Evolutionary conservation across 2,888 invertebrate genomes (phyloP).

Genomic region (Leptinotarsa haldemani): DNA sequence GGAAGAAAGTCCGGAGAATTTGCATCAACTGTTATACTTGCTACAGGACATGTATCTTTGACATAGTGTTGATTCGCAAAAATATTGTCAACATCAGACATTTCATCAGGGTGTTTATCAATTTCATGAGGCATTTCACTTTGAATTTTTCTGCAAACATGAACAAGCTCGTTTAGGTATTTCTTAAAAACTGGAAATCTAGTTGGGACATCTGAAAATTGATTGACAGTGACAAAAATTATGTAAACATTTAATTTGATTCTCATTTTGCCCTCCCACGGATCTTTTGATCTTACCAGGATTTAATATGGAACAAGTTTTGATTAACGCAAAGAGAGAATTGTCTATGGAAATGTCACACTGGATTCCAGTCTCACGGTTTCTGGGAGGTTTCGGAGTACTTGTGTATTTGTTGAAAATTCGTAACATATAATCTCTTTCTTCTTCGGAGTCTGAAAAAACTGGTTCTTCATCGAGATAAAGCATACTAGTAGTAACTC

Average conservation of each 20-base stretch:
- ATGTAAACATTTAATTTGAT: too few relatives aligned
- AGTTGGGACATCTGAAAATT: conserved; percentile 11
- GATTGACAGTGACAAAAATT: neutral
- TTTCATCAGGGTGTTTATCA: neutral
- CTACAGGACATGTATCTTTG: neutral
- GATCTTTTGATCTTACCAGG: neutral
- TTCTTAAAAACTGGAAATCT: neutral
- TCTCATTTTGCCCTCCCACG: too few relatives aligned
- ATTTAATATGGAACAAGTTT: conserved; percentile 16
- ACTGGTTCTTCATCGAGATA: conserved; percentile 38
- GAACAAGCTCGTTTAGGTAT: neutral
- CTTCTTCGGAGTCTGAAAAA: conserved; percentile 40
- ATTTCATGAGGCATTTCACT: neutral
- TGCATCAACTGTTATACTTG: neutral
- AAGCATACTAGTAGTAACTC: conserved; percentile 29
- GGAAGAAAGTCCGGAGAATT: conserved; percentile 18
- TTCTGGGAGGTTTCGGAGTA: neutral
- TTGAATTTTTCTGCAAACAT: conserved; percentile 15
- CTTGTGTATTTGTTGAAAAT: conserved; percentile 17
- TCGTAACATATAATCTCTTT: conserved; percentile 16
- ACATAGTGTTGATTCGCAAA: neutral
- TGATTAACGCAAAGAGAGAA: conserved; percentile 1
- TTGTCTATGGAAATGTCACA: conserved; percentile 23
- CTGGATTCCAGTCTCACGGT: conserved; percentile 24
- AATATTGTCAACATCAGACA: neutral